phyloP scores from a whole-genome alignment of 2,797 vertebrate species.

The Acrocephalus scirpaceus region DNA sequence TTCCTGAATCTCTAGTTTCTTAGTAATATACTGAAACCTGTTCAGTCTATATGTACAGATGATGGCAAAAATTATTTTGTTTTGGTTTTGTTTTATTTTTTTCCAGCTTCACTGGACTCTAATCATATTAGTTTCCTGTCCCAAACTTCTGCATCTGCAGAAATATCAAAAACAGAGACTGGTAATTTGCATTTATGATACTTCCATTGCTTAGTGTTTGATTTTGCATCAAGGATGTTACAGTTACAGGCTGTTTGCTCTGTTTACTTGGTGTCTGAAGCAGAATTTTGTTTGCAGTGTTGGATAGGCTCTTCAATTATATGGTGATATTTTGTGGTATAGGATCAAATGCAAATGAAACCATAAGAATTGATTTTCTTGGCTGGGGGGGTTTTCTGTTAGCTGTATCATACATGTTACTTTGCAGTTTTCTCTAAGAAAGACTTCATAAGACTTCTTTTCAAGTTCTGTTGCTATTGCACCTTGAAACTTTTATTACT shows the following conservation, averaged over 20 bases:
- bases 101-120: slow-evolving; percentile 27
- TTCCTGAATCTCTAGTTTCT: background rate
- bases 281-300: background rate
- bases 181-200: slow-evolving; percentile 3
- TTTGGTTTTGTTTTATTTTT: background rate
- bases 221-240: background rate
- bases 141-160: slow-evolving; percentile 28
- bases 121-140: background rate
- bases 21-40: background rate
- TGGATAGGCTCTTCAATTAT: background rate
- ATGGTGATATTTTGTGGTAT: background rate
- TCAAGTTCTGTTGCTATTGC: background rate
- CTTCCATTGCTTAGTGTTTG: background rate
- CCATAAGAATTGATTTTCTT: background rate
- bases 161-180: slow-evolving; percentile 25
- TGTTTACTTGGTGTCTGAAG: background rate
- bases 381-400: background rate
- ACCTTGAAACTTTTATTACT: background rate
- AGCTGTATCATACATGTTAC: rapidly evolving
- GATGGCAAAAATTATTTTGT: background rate
- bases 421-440: background rate
- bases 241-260: background rate
- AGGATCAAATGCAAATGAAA: background rate
- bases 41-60: background rate
- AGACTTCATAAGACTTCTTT: background rate